These are phyloP conservation scores for Thymallus thymallus DNA, from an alignment of 2,113 vertebrate species.

Conservation along the genomic window DNA sequence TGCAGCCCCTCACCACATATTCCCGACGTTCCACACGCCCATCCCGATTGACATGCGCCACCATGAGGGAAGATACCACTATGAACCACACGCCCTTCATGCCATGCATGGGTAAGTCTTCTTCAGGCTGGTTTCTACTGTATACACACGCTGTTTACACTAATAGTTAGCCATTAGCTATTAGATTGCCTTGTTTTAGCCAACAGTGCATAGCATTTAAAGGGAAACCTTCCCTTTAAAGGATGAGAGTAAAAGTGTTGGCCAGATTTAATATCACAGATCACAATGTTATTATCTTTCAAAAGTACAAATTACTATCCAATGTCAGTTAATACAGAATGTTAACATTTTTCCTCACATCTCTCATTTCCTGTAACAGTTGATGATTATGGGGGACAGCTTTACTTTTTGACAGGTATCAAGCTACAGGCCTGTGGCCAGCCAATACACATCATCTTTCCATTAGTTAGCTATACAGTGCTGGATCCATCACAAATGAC, in stretches of 20 bases:
- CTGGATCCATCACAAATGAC: slow-evolving; percentile 48
- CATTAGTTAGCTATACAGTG: slow-evolving; percentile 34
- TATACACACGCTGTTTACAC: no score
- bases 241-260: slow-evolving; percentile 42
- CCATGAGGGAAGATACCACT: slow-evolving; percentile 94
- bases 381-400: not conserved
- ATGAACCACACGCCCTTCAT: slow-evolving; percentile 88
- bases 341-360: slow-evolving; percentile 30
- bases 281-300: slow-evolving; percentile 24
- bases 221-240: not conserved
- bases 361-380: slow-evolving; percentile 10
- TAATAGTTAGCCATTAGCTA: no score
- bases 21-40: slow-evolving; percentile 92
- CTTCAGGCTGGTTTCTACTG: no score
- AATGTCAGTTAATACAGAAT: slow-evolving; percentile 29
- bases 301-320: slow-evolving; percentile 48
- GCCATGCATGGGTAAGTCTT: slow-evolving; percentile 87
- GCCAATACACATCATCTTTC: slow-evolving; percentile 27
- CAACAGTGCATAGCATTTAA: not conserved
- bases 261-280: slow-evolving; percentile 49
- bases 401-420: slow-evolving; percentile 11
- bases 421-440: slow-evolving; percentile 19
- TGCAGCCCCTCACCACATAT: slow-evolving; percentile 86
- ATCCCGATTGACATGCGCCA: slow-evolving; percentile 93
- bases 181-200: no score